A percentile compares a stretch with the other conserved stretches of the same genome.
Evolutionary conservation across 2,888 invertebrate species (phyloP).

Genomic region (Deilephila elpenor): DNA sequence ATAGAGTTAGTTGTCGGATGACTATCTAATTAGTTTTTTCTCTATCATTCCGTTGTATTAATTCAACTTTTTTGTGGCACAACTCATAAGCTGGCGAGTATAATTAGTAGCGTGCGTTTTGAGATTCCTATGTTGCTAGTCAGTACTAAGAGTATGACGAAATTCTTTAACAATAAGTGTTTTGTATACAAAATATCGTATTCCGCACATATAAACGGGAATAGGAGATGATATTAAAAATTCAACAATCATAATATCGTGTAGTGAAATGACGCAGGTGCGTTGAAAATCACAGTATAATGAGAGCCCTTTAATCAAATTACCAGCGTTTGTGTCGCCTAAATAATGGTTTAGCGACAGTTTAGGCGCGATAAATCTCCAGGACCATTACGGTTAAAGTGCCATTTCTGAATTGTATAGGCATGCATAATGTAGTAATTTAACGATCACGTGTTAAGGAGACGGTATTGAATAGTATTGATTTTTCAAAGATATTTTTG

Average conservation of each 20-base stretch:
- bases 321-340: conserved; percentile 53
- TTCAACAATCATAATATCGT: not conserved
- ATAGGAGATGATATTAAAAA: not conserved
- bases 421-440: not conserved
- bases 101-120: too few species aligned
- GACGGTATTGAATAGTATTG: too few species aligned
- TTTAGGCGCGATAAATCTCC: conserved; percentile 35
- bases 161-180: too few species aligned
- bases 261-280: conserved; percentile 7
- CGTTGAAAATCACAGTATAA: conserved; percentile 39
- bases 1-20: too few species aligned
- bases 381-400: conserved; percentile 27
- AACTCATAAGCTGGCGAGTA: too few species aligned
- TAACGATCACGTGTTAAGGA: conserved; percentile 13
- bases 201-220: not conserved
- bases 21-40: too few species aligned
- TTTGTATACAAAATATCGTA: too few species aligned
- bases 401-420: conserved; percentile 1
- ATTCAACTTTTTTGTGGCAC: too few species aligned
- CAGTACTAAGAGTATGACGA: too few species aligned
- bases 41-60: too few species aligned
- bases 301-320: conserved; percentile 44
- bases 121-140: too few species aligned
- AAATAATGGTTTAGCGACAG: conserved; percentile 52
- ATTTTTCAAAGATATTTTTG: too few species aligned